These are phyloP conservation scores for Heliconius sara DNA, from an alignment of 2,888 invertebrate species.

Conservation along the genomic window DNA sequence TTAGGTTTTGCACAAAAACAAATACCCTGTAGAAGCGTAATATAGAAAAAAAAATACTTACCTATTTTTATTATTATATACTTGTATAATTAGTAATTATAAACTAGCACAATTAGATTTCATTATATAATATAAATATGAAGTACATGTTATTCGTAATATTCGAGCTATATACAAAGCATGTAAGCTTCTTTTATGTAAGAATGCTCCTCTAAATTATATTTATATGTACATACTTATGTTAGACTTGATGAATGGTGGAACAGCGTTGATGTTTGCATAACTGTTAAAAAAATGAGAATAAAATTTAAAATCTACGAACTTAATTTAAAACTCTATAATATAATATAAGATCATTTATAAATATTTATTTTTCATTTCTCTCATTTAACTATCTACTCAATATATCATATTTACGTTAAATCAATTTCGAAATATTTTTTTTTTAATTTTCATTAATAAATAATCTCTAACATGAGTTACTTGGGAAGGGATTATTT, in stretches of 20 bases:
- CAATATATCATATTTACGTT: background rate
- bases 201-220: conserved; percentile 1
- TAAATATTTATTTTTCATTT: background rate
- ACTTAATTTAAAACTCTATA: conserved; percentile 1
- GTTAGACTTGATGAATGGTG: conserved; percentile 26
- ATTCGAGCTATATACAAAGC: conserved; percentile 21
- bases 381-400: background rate
- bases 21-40: conserved; percentile 10
- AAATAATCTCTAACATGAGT: background rate
- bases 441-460: background rate
- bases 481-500: background rate
- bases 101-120: background rate
- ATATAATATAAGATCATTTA: conserved; percentile 18
- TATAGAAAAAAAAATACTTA: background rate
- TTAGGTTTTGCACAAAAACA: conserved; percentile 1
- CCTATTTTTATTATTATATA: background rate
- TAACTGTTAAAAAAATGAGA: conserved; percentile 18
- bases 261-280: conserved; percentile 30
- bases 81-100: conserved; percentile 6
- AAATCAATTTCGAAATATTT: background rate
- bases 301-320: background rate
- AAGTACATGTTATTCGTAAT: no score
- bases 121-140: background rate
- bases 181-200: background rate
- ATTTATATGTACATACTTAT: conserved; percentile 15